phyloP scores from a whole-genome alignment of 2,888 invertebrate genomes.

The Rosalia funebris region DNA sequence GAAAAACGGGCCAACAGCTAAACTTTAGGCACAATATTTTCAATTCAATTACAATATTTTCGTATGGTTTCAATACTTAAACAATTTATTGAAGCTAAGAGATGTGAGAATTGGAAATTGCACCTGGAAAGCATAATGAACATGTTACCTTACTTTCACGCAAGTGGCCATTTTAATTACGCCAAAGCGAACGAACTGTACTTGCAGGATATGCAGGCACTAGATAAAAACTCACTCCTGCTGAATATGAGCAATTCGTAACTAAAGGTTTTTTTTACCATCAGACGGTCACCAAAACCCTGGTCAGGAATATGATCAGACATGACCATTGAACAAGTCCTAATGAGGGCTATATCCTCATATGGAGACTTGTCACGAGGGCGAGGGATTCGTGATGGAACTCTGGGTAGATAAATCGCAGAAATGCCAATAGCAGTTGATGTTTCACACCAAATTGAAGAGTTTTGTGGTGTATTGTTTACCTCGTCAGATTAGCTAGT shows the following conservation, averaged over 20 bases:
- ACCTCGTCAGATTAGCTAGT: neutral
- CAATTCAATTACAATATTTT: too few species aligned
- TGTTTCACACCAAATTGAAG: neutral
- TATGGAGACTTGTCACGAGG: neutral
- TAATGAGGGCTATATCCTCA: neutral
- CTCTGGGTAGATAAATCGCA: neutral
- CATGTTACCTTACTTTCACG: neutral
- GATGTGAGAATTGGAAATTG: neutral
- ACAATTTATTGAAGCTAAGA: neutral
- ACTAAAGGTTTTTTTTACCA: too few species aligned
- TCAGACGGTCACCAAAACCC: neutral
- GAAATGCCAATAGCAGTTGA: neutral
- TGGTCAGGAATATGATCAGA: neutral
- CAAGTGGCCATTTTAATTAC: neutral
- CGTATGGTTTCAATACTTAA: too few species aligned
- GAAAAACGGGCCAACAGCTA: too few species aligned
- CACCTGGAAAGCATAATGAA: neutral
- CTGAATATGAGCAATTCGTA: too few species aligned
- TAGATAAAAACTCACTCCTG: neutral
- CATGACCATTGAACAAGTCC: neutral
- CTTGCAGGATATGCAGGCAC: neutral
- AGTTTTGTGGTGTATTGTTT: neutral
- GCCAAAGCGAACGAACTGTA: neutral
- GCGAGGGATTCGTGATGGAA: neutral
- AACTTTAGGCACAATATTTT: too few species aligned